These are phyloP conservation scores for Acanthococcus lagerstroemiae DNA, from an alignment of 2,888 invertebrate species.

Conservation along the genomic window DNA sequence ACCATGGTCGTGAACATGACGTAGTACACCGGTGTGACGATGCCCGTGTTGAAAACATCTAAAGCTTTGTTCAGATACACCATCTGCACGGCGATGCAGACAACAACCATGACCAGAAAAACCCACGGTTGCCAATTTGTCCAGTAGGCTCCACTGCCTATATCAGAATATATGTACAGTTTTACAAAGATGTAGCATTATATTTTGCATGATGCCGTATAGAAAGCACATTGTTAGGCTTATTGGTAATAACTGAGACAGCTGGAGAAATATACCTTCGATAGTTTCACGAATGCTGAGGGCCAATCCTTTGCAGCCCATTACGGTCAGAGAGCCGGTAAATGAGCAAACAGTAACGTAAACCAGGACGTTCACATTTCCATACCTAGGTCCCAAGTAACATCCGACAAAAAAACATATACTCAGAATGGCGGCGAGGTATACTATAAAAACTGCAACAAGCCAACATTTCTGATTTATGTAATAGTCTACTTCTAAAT, in stretches of 20 bases:
- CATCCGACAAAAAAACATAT: slow-evolving; percentile 57
- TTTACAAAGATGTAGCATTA: no score
- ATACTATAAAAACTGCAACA: slow-evolving; percentile 58
- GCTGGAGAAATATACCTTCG: slow-evolving; percentile 41
- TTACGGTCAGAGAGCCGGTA: slow-evolving; percentile 86
- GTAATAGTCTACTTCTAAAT: no score
- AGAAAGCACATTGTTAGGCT: neutral
- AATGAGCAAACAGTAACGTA: slow-evolving; percentile 84
- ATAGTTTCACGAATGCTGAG: slow-evolving; percentile 73
- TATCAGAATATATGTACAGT: neutral
- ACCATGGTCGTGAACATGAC: slow-evolving; percentile 92
- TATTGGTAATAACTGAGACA: no score
- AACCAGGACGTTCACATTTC: slow-evolving; percentile 68
- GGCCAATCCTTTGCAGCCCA: slow-evolving; percentile 87
- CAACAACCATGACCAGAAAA: slow-evolving; percentile 57
- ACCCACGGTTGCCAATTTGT: slow-evolving; percentile 69
- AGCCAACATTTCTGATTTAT: no score
- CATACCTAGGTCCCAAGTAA: slow-evolving; percentile 71
- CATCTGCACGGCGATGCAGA: slow-evolving; percentile 85
- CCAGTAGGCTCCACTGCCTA: slow-evolving; percentile 52
- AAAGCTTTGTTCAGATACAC: slow-evolving; percentile 89
- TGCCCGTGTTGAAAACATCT: slow-evolving; percentile 86
- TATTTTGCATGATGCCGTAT: neutral
- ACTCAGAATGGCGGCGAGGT: slow-evolving; percentile 58
- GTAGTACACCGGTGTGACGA: slow-evolving; percentile 95